Base-by-base conservation (phyloP, 2,888 invertebrate species). In the Chymomyza amoena region DNA sequence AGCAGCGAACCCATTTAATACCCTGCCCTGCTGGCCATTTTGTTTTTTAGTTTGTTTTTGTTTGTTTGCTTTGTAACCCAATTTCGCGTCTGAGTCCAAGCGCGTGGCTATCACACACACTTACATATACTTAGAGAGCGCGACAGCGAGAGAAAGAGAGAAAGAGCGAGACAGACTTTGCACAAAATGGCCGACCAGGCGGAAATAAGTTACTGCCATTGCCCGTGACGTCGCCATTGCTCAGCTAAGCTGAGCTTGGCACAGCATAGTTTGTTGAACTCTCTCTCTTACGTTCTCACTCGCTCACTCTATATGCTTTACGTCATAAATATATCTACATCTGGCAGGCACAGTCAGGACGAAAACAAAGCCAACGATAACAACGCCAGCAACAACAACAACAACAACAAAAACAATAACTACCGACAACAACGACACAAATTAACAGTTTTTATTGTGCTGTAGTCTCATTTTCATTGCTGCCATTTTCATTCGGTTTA, bases 61-160 rank as follows among this genome's bases (percentile, higher is more conserved):
- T 78, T 51, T 78, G 73, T 70, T 79, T 73, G 83, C 73, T 74
- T 77, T 85, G 81, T 83, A 85, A 83, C 83, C 82, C 79, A 81
- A 85, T 81, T 83, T 81, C 62, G 60, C 59, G 54, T 65, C 69
- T 69, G 51, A 59, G 69, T 56, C 69, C 69, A 71, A 68, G 57
- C 66, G 65, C 62, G 61, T 61, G 61, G 50, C 70, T 54, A 66
- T 60, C 54, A 15, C 45, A 71, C 65, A 56, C 64, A 66, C 61
- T 66, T 52, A 70, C 56, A 66, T 16, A 69, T 10, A 54, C 50
- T 60, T 6, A 61, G n/a, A n/a, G n/a, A n/a, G n/a, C 18, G 13
- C 36, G 18, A 56, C 45, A 18, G 52, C 18, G 51, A 6, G 51
- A 1, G 1, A 61, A 52, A 69, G 16, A 64, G 15, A 32, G 32